Conservation (phyloP, 2,113 vertebrate genomes). For the Hyla sarda region DNA sequence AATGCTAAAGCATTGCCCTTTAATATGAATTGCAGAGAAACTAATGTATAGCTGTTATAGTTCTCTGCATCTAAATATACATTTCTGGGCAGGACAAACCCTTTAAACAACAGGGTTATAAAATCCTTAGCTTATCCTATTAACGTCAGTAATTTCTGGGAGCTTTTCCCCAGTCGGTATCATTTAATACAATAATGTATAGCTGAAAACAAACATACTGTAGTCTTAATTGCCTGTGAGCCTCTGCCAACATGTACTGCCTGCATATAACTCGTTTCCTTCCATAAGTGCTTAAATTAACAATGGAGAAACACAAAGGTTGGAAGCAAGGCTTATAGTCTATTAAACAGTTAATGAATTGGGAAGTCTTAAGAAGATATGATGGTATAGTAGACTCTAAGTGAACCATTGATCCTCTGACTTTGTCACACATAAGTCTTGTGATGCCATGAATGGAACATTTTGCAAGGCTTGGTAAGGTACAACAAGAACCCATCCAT, state of each 20-base stretch:
- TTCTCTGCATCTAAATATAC: constrained; percentile 14
- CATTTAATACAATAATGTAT: constrained; percentile 56
- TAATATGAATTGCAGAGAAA: constrained; percentile 1
- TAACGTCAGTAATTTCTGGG: constrained; percentile 38
- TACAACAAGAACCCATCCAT: background rate
- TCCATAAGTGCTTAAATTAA: constrained; percentile 51
- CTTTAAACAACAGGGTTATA: constrained; percentile 43
- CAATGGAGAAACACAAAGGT: constrained; percentile 32
- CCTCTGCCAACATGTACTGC: constrained; percentile 47
- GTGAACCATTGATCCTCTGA: background rate
- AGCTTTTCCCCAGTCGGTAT: constrained; percentile 51
- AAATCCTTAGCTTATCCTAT: constrained; percentile 33
- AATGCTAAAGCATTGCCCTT: constrained; percentile 14
- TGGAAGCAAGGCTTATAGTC: constrained; percentile 17
- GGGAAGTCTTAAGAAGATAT: background rate
- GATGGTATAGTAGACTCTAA: background rate
- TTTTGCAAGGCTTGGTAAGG: background rate
- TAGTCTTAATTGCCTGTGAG: constrained; percentile 48
- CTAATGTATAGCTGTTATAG: constrained; percentile 35
- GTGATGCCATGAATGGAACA: background rate
- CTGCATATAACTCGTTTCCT: constrained; percentile 48
- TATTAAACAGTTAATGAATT: constrained; percentile 52
- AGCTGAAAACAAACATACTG: constrained; percentile 49
- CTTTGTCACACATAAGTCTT: background rate
- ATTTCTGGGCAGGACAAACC: background rate